phyloP scores from a whole-genome alignment of 2,797 vertebrate genomes.

The Melopsittacus undulatus region DNA sequence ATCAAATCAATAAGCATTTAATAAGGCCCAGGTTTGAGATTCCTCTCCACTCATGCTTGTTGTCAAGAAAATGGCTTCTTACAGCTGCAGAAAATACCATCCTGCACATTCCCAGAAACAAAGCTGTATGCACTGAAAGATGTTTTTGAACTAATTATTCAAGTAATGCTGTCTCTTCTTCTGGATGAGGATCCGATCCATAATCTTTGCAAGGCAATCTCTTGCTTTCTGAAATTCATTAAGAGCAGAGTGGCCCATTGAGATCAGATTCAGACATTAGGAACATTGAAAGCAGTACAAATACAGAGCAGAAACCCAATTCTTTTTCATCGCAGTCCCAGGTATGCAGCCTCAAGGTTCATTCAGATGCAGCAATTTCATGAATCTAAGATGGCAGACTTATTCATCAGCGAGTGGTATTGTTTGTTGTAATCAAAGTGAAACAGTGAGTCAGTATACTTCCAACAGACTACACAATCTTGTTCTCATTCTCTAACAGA shows the following conservation, averaged over 20 bases:
- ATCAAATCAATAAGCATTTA: neutral
- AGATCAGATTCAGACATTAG: neutral
- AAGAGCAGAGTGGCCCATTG: neutral
- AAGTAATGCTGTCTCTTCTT: neutral
- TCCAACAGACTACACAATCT: neutral
- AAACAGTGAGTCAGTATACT: neutral
- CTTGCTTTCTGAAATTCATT: neutral
- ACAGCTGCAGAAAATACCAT: neutral
- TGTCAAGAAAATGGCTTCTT: neutral
- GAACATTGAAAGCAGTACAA: neutral
- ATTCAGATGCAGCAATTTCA: neutral
- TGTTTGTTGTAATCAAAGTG: neutral
- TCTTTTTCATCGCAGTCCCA: neutral
- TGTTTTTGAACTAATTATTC: neutral
- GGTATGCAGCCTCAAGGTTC: neutral
- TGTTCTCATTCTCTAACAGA: neutral
- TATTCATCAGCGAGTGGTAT: neutral
- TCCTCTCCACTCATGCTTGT: neutral
- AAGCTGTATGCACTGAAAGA: neutral
- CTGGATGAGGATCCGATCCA: neutral
- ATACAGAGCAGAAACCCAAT: neutral
- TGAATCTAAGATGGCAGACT: neutral
- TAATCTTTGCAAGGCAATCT: neutral
- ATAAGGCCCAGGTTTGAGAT: neutral
- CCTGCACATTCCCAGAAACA: neutral